Evolutionary conservation across 2,888 invertebrate genomes (phyloP), one percentile per base, ranked within the genome.

Genomic region (Cryptocephalus primarius): DNA sequence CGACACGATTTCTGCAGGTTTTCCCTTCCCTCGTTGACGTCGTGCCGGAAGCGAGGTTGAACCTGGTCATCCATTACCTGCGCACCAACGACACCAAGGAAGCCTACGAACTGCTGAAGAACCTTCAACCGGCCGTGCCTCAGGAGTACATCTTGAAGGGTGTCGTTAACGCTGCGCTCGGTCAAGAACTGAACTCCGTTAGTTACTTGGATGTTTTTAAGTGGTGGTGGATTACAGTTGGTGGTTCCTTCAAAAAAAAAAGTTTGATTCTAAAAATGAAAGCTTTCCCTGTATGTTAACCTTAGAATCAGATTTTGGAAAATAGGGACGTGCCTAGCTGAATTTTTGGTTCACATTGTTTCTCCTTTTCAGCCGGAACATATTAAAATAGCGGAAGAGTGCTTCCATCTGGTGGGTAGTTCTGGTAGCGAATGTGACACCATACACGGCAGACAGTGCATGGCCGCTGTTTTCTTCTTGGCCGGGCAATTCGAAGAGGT

Each of bases 381-480:
- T 64, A 77, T 96, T 57, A 94, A 94, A 74, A 80, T 87, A 9
- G 97, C 97, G 0, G 93, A 97, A 66, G 93, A 95, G 67, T 96
- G 91, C 68, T 92, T 95, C 66, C 94, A 95, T 69, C 72, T 95
- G 48, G 95, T 99, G 3, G 97, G 97, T 46, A 92, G 93, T 54
- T 96, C 95, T 0, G 85, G 90, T 1, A 90, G 93, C 14, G 97
- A 99, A 72, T 94, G 95, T 66, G 97, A 99, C 68, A 99, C 97
- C 0, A 96, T 99, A 61, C 88, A 88, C 0, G 92, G 99, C 1
- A 77, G 99, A 32, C 95, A 99, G 70, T 94, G 96, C 67, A 97
- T 99, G 96, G 93, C 97, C 0, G 93, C 96, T 0, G 91, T 91
- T 4, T 93, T 92, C 72, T 99, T 99, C 71, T 75, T 99, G 4